Conservation (phyloP, 2,797 vertebrate genomes). For the Lindbergichthys nudifrons region DNA sequence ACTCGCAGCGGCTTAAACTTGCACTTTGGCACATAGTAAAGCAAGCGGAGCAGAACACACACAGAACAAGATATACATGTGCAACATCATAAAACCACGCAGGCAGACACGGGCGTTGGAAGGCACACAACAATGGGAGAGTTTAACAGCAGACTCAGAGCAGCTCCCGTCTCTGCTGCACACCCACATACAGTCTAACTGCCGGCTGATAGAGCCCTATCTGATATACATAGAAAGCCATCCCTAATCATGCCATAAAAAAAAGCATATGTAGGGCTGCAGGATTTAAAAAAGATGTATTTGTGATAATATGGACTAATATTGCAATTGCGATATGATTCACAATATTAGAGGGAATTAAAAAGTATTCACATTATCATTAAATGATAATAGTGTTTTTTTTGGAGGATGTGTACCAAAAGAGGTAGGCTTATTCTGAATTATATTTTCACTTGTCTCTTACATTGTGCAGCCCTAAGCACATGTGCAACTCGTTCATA, state of each 20-base stretch:
- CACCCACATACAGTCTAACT: conserved; percentile 34
- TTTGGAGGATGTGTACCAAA: too few species aligned
- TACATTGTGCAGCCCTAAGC: too few species aligned
- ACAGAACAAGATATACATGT: conserved; percentile 10
- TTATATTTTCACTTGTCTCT: too few species aligned
- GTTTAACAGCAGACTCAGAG: conserved; percentile 48
- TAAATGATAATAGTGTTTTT: too few species aligned
- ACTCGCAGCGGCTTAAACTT: conserved; percentile 1
- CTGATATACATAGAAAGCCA: conserved; percentile 25
- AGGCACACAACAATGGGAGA: conserved; percentile 22
- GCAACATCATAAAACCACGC: conserved; percentile 12
- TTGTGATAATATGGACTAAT: too few species aligned
- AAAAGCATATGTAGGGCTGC: conserved; percentile 1
- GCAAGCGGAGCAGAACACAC: conserved; percentile 9
- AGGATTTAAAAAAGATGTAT: too few species aligned
- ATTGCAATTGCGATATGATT: too few species aligned
- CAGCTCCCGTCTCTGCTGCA: conserved; percentile 40
- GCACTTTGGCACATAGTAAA: conserved; percentile 13
- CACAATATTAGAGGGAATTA: too few species aligned
- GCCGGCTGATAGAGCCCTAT: too few species aligned
- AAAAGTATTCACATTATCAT: too few species aligned
- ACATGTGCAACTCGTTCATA: neutral
- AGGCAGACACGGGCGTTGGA: conserved; percentile 3
- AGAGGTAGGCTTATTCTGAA: too few species aligned
- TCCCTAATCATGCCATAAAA: conserved; percentile 27